Percentiles rank a stretch among this genome's conserved stretches.
Evolutionary conservation across 2,113 vertebrate genomes (phyloP).

Genomic region (Puntigrus tetrazona): DNA sequence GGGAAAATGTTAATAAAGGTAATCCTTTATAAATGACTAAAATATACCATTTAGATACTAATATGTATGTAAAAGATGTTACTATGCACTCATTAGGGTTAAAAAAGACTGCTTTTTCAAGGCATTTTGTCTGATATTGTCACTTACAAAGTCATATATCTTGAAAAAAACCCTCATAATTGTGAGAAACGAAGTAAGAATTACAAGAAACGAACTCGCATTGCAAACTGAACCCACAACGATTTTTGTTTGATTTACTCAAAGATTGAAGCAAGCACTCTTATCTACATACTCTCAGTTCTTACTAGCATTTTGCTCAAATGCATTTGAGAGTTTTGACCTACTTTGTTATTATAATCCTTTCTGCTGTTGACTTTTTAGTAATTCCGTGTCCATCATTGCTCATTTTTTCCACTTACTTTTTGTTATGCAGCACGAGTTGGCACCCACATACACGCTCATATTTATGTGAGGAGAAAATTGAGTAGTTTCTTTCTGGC

Average conservation of each 20-base stretch:
- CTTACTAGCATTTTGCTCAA: neutral
- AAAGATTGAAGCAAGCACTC: neutral
- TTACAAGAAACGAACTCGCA: neutral
- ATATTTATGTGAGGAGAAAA: constrained; percentile 14
- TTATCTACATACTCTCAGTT: neutral
- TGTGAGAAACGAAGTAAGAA: neutral
- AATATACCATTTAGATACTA: too few species aligned
- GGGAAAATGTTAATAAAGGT: too few species aligned
- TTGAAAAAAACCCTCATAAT: neutral
- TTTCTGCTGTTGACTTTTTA: neutral
- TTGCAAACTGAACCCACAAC: too few species aligned
- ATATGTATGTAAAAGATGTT: too few species aligned
- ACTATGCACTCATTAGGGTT: too few species aligned
- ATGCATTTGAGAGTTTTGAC: neutral
- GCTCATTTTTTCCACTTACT: neutral
- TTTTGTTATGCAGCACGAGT: neutral
- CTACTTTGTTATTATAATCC: constrained; percentile 12
- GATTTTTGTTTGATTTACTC: neutral
- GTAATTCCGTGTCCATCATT: neutral
- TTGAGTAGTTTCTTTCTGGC: constrained; percentile 17
- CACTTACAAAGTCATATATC: too few species aligned
- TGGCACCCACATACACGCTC: neutral
- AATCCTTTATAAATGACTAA: too few species aligned
- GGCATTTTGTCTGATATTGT: too few species aligned
- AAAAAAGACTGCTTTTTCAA: too few species aligned